Conservation (phyloP, 2,888 invertebrate genomes). For the Eurytoma adleriae region DNA sequence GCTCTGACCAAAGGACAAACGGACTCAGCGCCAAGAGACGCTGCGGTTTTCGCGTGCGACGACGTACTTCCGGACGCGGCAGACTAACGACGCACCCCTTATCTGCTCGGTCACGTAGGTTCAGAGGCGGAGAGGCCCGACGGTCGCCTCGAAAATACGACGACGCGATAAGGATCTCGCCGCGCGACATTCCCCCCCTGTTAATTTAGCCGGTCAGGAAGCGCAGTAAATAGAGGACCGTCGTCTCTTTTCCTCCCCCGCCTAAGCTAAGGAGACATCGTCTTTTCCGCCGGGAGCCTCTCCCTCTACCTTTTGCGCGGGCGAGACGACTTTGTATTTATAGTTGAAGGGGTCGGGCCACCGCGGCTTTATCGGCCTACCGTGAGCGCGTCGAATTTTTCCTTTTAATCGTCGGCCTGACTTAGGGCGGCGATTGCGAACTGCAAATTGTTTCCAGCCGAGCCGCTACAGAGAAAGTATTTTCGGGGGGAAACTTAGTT, state of each 20-base stretch:
- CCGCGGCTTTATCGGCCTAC: background rate
- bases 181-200: slow-evolving; percentile 41
- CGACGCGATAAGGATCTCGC: slow-evolving; percentile 52
- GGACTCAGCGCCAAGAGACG: slow-evolving; percentile 63
- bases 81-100: slow-evolving; percentile 74
- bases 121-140: slow-evolving; percentile 11
- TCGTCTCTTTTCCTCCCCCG: slow-evolving; percentile 10
- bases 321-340: slow-evolving; percentile 20
- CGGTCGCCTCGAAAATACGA: slow-evolving; percentile 51
- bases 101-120: slow-evolving; percentile 63
- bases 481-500: too few species aligned
- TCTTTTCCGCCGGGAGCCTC: background rate
- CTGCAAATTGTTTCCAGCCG: background rate
- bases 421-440: background rate
- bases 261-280: background rate
- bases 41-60: slow-evolving; percentile 71
- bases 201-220: slow-evolving; percentile 64
- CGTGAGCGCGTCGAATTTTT: slow-evolving; percentile 17
- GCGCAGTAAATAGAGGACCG: slow-evolving; percentile 69
- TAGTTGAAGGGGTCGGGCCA: background rate
- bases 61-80: slow-evolving; percentile 69
- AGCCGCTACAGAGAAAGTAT: too few species aligned
- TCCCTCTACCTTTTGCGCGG: background rate
- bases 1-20: too few species aligned
- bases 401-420: background rate